A percentile compares a stretch with the other conserved stretches of the same genome.
Evolutionary conservation across 64 coral and sea anemone genomes (phyloP).

Genomic region (Pachyseris speciosa): DNA sequence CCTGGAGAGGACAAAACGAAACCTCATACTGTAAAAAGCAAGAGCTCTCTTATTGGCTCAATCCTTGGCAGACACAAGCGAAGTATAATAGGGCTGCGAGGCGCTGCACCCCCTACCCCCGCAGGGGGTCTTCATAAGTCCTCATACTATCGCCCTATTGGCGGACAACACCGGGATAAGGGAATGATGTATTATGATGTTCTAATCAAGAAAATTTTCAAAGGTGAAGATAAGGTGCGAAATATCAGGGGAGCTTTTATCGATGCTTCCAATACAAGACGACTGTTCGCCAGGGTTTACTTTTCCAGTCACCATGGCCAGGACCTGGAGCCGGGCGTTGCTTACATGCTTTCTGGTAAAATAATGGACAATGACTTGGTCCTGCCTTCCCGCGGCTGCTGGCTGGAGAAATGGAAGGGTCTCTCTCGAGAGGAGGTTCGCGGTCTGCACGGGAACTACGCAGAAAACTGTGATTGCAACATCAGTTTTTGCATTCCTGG

Average conservation of each 20-base stretch:
- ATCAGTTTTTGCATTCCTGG: not conserved
- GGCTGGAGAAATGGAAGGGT: constrained; percentile 16
- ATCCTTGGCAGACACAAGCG: not conserved
- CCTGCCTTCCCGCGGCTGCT: not conserved
- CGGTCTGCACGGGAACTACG: constrained; percentile 5
- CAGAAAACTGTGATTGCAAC: constrained; percentile 4
- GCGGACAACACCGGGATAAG: not conserved
- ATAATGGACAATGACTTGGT: constrained; percentile 5
- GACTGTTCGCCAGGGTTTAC: constrained; percentile 17
- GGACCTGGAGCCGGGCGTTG: not conserved
- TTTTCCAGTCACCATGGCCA: not conserved
- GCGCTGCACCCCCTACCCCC: not conserved
- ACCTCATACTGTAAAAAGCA: not conserved
- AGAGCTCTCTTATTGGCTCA: not conserved
- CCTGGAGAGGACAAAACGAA: not conserved
- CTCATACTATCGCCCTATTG: no score
- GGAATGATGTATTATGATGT: constrained; percentile 48
- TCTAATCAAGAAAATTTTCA: constrained; percentile 31
- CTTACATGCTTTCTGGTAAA: constrained; percentile 47
- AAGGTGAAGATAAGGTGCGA: constrained; percentile 11
- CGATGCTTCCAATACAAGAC: constrained; percentile 28
- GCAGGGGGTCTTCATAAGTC: no score
- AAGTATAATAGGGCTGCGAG: not conserved
- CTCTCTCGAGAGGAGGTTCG: not conserved
- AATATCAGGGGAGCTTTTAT: not conserved